Evolutionary conservation across 2,888 invertebrate species (phyloP), one percentile per base, ranked within the genome.

Genomic region (Spisula subtruncata): DNA sequence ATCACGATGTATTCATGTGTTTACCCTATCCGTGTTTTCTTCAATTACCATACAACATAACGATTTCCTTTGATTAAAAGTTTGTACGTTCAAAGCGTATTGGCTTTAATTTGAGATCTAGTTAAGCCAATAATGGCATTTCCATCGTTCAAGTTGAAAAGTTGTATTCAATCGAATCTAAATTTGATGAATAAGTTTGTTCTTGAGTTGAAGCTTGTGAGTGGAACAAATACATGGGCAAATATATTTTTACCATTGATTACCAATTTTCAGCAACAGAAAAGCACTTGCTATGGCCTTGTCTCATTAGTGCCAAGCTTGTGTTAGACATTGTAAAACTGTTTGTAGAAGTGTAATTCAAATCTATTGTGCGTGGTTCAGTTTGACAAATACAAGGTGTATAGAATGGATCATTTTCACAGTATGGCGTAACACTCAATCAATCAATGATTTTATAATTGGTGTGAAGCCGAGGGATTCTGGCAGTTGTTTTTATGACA

Each of bases 151-250:
- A 18, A 75, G 35, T 14, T 32, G 18, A 18, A 75, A 75, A 75
- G n/a, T n/a, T 0, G 75, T 35, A 75, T 35, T 75, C 75, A 75
- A 75, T 35, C 35, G 75, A 75, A 75, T 16, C 35, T 32, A 2
- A 75, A 75, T 35, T 75, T 75, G 75, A 75, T 75, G 16, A 75
- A 75, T 75, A 75, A 35, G 75, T 8, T 35, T 75, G 75, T 35
- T 75, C 16, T 75, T 75, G 35, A n/a, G n/a, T n/a, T 35, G 75
- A 10, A 18, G 35, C 25, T 29, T 75, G 75, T 75, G 75, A 32
- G 25, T 35, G 12, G 32, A 75, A 75, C 29, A 75, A 75, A 75
- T 35, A 75, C 2, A 66, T 25, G 60, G 25, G 25, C 25, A 66
- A 66, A 66, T 66, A 66, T 66, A 66, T 25, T 66, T 66, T n/a